These are phyloP conservation scores for Drosophila setifemur DNA, from an alignment of 1,140 invertebrate genomes.

Conservation along the genomic window DNA sequence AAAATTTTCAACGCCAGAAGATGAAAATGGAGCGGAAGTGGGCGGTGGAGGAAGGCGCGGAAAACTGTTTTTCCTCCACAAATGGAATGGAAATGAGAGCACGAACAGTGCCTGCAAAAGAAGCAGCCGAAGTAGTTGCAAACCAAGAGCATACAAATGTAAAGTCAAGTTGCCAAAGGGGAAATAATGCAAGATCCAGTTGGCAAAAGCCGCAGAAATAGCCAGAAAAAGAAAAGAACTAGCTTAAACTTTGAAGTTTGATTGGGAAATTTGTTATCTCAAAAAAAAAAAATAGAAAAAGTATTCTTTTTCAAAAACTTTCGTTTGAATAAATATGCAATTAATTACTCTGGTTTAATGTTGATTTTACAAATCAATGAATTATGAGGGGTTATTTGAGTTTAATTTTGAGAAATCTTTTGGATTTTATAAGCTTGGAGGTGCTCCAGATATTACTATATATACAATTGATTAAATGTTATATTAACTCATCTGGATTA, in stretches of 20 bases:
- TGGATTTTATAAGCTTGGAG: too few species aligned
- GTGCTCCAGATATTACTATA: too few species aligned
- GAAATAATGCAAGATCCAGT: slow-evolving; percentile 35
- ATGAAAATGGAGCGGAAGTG: slow-evolving; percentile 71
- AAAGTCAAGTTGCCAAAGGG: slow-evolving; percentile 48
- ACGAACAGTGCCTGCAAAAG: slow-evolving; percentile 3
- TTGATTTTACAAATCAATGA: too few species aligned
- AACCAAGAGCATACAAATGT: slow-evolving; percentile 70
- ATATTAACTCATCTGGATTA: too few species aligned
- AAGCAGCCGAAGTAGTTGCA: slow-evolving; percentile 13
- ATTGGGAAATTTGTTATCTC: too few species aligned
- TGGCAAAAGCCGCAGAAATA: background rate
- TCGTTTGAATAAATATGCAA: background rate
- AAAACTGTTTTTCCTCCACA: slow-evolving; percentile 30
- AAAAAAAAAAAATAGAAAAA: background rate
- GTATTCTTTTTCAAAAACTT: background rate
- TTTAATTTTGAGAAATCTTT: too few species aligned
- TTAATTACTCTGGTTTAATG: background rate
- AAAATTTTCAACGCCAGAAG: slow-evolving; percentile 74
- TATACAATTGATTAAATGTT: too few species aligned
- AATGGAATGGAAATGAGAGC: slow-evolving; percentile 27
- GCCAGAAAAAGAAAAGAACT: background rate
- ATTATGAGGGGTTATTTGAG: too few species aligned
- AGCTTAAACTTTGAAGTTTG: background rate
- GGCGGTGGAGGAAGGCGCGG: slow-evolving; percentile 30